Percentiles rank a stretch among this genome's conserved stretches.
phyloP scores from a whole-genome alignment of 2,888 invertebrate genomes.

The Sinelater perroti region DNA sequence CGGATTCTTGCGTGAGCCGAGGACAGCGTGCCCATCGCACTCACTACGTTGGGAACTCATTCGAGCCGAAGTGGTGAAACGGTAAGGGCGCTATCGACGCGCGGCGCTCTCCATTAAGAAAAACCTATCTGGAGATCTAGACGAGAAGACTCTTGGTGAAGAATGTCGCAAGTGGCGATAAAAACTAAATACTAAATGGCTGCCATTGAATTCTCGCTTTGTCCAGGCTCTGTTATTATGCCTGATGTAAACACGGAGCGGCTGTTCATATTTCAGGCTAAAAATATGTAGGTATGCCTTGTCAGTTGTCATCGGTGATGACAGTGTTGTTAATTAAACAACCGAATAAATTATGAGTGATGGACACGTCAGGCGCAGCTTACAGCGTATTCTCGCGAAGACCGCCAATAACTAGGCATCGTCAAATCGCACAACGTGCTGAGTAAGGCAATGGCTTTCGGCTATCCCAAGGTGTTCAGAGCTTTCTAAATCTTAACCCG shows the following conservation, averaged over 20 bases:
- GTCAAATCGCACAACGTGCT: conserved; percentile 38
- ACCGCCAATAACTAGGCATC: conserved; percentile 30
- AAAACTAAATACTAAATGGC: conserved; percentile 34
- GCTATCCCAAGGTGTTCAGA: no score
- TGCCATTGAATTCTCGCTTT: conserved; percentile 19
- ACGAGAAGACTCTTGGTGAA: conserved; percentile 31
- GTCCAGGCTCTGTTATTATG: conserved; percentile 17
- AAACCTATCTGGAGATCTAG: conserved; percentile 35
- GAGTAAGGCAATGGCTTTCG: no score
- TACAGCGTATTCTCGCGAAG: conserved; percentile 12
- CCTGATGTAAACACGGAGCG: conserved; percentile 20
- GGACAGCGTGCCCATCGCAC: conserved; percentile 41
- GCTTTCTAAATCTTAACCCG: conserved; percentile 43
- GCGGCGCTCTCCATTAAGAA: conserved; percentile 36
- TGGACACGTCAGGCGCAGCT: conserved; percentile 13
- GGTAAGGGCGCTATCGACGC: conserved; percentile 7
- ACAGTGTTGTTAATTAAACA: conserved; percentile 26
- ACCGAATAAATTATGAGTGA: conserved; percentile 25
- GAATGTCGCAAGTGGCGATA: conserved; percentile 32
- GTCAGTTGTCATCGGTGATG: conserved; percentile 21
- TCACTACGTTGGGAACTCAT: no score
- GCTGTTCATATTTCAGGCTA: conserved; percentile 16
- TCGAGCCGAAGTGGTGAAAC: neutral
- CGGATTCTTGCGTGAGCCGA: conserved; percentile 51
- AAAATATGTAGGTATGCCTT: conserved; percentile 15